Evolutionary conservation across 2,797 vertebrate genomes (phyloP), one percentile per base, ranked within the genome.

Genomic region (Chaunax sp.): DNA sequence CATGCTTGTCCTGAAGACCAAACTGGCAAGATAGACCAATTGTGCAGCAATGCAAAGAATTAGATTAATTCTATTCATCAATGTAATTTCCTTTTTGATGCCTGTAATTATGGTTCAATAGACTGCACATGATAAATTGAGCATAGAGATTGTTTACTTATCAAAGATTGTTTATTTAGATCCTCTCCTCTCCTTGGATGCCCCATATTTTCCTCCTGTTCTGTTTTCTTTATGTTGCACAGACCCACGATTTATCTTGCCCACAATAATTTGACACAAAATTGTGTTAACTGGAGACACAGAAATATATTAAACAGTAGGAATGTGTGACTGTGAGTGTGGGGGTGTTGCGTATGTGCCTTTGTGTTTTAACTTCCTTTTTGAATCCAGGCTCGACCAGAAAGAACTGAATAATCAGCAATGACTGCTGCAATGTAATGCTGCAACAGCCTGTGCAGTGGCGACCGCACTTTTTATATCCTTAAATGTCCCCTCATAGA

Each of bases 281-380:
- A 92, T 90, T 90, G 89, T 89, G 89, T 91, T 91, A 92, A 91
- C 89, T 82, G 85, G 84, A 91, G 89, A 91, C 87, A 89, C 75
- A 87, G 85, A 90, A 88, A 90, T 90, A 92, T 90, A 91, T 92
- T 88, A 87, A 89, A 90, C 81, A 78, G 83, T 87, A 84, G 69
- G 83, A 87, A 79, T 87, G 84, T 88, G 89, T 55, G 78, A 68
- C 67, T 85, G 75, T 30, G 76, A 75, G 73, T 77, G 75, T 79
- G 85, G 58, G 69, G 64, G 82, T 76, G 78, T 65, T 84, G 79
- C 75, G 80, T 69, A 26, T 41, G 78, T 75, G 83, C 65, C 64
- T 74, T 67, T 66, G 69, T 56, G 44, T 81, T 87, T 78, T 65
- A 81, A 78, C 72, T 81, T 84, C 64, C 71, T 69, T 61, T 79